Percentiles rank a stretch among this genome's conserved stretches.
Evolutionary conservation across 2,888 invertebrate genomes (phyloP).

Genomic region (Drosophila conformis): DNA sequence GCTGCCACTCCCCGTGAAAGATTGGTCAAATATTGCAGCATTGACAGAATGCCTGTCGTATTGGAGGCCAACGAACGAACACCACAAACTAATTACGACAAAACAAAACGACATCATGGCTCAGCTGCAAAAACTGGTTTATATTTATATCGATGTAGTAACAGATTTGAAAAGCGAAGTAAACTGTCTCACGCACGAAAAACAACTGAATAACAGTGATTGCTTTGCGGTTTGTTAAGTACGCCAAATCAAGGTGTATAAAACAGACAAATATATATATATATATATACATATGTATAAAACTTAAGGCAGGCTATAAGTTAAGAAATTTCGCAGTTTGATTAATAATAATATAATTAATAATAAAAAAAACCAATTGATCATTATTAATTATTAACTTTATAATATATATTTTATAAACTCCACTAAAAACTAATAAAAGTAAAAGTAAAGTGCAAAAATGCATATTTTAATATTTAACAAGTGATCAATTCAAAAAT

Average conservation of each 20-base stretch:
- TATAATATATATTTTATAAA: not conserved
- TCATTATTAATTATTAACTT: not conserved
- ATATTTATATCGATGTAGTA: slow-evolving; percentile 15
- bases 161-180: slow-evolving; percentile 18
- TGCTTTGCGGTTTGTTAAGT: slow-evolving; percentile 31
- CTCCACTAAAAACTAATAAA: not conserved
- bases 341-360: not conserved
- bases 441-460: not conserved
- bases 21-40: slow-evolving; percentile 19
- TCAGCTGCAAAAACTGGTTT: slow-evolving; percentile 49
- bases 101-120: slow-evolving; percentile 37
- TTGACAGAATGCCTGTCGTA: slow-evolving; percentile 10
- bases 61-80: slow-evolving; percentile 50
- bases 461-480: not conserved
- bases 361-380: not conserved
- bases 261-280: not conserved
- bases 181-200: slow-evolving; percentile 49
- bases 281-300: not conserved
- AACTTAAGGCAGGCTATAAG: not conserved
- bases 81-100: slow-evolving; percentile 27
- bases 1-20: not conserved
- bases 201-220: slow-evolving; percentile 50
- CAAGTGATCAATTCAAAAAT: not conserved
- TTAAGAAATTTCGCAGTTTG: not conserved
- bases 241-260: slow-evolving; percentile 10